Evolutionary conservation across 2,888 invertebrate genomes (phyloP).

Genomic region (Allophyes oxyacanthae): DNA sequence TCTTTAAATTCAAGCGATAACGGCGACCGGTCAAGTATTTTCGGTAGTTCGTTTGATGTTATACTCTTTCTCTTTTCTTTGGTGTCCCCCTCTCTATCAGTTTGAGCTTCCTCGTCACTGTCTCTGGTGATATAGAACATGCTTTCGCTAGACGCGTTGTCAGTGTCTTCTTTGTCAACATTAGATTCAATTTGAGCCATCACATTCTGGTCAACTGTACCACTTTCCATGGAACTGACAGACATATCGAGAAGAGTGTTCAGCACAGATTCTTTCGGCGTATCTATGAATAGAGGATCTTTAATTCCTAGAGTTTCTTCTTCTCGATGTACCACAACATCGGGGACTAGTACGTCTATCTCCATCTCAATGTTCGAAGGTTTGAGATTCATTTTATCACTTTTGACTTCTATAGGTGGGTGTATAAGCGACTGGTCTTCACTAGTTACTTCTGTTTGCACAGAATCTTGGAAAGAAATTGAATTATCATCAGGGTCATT

Average conservation of each 20-base stretch:
- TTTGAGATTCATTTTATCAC: slow-evolving; percentile 16
- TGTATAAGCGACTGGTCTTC: slow-evolving; percentile 22
- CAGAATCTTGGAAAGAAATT: neutral
- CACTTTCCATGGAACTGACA: slow-evolving; percentile 40
- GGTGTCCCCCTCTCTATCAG: slow-evolving; percentile 20
- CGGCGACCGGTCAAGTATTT: slow-evolving; percentile 1
- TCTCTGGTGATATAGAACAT: slow-evolving; percentile 66
- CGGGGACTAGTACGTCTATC: neutral
- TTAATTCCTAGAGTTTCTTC: neutral
- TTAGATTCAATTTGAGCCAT: slow-evolving; percentile 35
- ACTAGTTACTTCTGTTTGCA: slow-evolving; percentile 2
- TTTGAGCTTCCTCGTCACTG: slow-evolving; percentile 53
- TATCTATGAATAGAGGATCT: slow-evolving; percentile 18
- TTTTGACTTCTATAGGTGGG: slow-evolving; percentile 23
- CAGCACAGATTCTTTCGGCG: slow-evolving; percentile 59
- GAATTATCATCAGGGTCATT: slow-evolving; percentile 1
- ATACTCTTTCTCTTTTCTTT: neutral
- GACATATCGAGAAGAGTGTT: slow-evolving; percentile 74
- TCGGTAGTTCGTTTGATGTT: neutral
- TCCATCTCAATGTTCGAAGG: neutral
- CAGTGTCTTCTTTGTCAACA: slow-evolving; percentile 7
- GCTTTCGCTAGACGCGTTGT: slow-evolving; percentile 54
- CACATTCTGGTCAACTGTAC: slow-evolving; percentile 49
- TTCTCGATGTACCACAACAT: neutral
- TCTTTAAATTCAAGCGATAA: slow-evolving; percentile 51